Evolutionary conservation across 2,888 invertebrate genomes (phyloP).

Genomic region (Poecilobothrus nobilitatus): DNA sequence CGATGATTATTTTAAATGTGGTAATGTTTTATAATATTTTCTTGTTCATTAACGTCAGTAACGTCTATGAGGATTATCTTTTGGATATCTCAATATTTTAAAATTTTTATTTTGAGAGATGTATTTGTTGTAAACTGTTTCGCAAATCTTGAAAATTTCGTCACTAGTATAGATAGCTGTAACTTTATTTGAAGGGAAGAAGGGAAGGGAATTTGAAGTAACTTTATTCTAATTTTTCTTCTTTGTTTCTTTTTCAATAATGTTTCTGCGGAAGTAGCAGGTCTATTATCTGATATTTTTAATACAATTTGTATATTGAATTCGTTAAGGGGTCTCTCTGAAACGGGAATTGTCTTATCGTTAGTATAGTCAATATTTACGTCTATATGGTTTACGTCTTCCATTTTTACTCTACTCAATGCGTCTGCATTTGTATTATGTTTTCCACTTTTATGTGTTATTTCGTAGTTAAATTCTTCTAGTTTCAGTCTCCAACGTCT

Average conservation of each 20-base stretch:
- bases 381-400: constrained; percentile 8
- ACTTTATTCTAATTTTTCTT: neutral
- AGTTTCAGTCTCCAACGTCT: constrained; percentile 19
- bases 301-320: constrained; percentile 19
- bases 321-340: constrained; percentile 21
- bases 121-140: too few relatives aligned
- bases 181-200: too few relatives aligned
- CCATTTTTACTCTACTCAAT: constrained; percentile 19
- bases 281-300: constrained; percentile 9
- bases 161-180: too few relatives aligned
- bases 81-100: neutral
- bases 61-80: too few relatives aligned
- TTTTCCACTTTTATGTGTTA: constrained; percentile 18
- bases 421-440: constrained; percentile 21
- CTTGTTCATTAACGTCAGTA: too few relatives aligned
- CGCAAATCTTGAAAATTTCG: too few relatives aligned
- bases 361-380: too few relatives aligned
- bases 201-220: constrained; percentile 18
- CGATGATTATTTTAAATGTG: too few relatives aligned
- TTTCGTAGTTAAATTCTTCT: constrained; percentile 19
- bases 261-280: constrained; percentile 7
- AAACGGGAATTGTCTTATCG: constrained; percentile 17
- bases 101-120: too few relatives aligned
- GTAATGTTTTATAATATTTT: too few relatives aligned
- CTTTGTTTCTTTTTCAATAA: constrained; percentile 21